These are phyloP conservation scores for Muscidifurax raptorellus DNA, from an alignment of 1,140 invertebrate species.

Conservation along the genomic window DNA sequence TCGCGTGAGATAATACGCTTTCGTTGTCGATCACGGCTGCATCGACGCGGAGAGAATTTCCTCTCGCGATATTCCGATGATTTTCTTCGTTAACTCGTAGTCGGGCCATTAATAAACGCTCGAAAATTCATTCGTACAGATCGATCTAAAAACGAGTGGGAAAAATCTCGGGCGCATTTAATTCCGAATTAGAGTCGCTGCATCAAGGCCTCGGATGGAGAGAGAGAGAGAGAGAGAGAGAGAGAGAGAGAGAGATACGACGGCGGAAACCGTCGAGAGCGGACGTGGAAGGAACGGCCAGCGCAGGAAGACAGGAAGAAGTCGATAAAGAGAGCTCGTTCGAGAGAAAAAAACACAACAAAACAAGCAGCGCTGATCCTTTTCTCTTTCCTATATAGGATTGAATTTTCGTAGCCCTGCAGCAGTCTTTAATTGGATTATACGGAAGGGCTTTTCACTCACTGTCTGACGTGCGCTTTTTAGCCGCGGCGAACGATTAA, in stretches of 20 bases:
- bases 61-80: neutral
- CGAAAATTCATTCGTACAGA: too few species aligned
- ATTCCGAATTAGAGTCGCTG: neutral
- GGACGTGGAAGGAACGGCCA: neutral
- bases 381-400: neutral
- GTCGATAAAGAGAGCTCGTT: slow-evolving; percentile 25
- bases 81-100: slow-evolving; percentile 40
- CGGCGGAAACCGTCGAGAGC: slow-evolving; percentile 12
- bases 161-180: neutral
- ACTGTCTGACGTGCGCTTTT: too few species aligned
- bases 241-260: slow-evolving; percentile 8
- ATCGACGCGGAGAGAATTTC: neutral
- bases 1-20: too few species aligned
- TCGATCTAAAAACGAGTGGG: too few species aligned
- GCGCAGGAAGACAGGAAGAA: slow-evolving; percentile 31
- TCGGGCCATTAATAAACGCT: too few species aligned
- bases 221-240: too few species aligned
- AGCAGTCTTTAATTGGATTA: neutral
- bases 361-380: too few species aligned
- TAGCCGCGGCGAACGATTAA: too few species aligned
- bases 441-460: neutral
- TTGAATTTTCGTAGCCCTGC: slow-evolving; percentile 8
- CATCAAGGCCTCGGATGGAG: neutral
- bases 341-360: neutral
- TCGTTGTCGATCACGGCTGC: too few species aligned